These are phyloP conservation scores for Sphaeramia orbicularis DNA, from an alignment of 2,797 vertebrate genomes.

Conservation along the genomic window DNA sequence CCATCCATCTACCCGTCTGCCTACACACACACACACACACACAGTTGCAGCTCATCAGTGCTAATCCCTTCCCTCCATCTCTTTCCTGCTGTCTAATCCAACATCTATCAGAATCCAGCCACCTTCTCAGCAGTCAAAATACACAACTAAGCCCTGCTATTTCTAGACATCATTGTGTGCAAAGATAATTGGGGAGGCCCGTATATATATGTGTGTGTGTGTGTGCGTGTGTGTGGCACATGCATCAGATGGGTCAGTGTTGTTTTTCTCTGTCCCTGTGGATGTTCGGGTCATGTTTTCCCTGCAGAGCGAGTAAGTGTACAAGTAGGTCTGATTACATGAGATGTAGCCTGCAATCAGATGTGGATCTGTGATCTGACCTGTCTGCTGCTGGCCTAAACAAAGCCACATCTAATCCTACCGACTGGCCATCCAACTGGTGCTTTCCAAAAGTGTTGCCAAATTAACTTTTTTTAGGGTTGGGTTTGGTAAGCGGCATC, in stretches of 20 bases:
- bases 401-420: slow-evolving; percentile 56
- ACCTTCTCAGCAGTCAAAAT: slow-evolving; percentile 79
- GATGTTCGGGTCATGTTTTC: slow-evolving; percentile 52
- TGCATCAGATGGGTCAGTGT: no score
- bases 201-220: slow-evolving; percentile 33
- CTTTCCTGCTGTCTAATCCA: slow-evolving; percentile 82
- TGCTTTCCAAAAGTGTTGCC: slow-evolving; percentile 24
- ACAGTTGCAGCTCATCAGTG: slow-evolving; percentile 65
- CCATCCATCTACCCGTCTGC: slow-evolving; percentile 29
- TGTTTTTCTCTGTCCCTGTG: slow-evolving; percentile 36
- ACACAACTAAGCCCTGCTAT: slow-evolving; percentile 75
- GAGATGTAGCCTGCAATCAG: slow-evolving; percentile 54
- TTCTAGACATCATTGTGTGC: slow-evolving; percentile 73
- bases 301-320: slow-evolving; percentile 35
- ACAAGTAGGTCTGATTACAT: slow-evolving; percentile 59
- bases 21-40: slow-evolving; percentile 36
- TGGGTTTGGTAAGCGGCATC: not conserved
- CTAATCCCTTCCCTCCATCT: slow-evolving; percentile 78
- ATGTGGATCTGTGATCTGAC: slow-evolving; percentile 43
- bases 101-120: slow-evolving; percentile 77
- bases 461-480: slow-evolving; percentile 13
- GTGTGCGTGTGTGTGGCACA: no score
- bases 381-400: slow-evolving; percentile 44
- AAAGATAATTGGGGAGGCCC: slow-evolving; percentile 63
- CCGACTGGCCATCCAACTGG: slow-evolving; percentile 26